Base-by-base conservation (phyloP, 2,888 invertebrate species). In the Agrotis puta region DNA sequence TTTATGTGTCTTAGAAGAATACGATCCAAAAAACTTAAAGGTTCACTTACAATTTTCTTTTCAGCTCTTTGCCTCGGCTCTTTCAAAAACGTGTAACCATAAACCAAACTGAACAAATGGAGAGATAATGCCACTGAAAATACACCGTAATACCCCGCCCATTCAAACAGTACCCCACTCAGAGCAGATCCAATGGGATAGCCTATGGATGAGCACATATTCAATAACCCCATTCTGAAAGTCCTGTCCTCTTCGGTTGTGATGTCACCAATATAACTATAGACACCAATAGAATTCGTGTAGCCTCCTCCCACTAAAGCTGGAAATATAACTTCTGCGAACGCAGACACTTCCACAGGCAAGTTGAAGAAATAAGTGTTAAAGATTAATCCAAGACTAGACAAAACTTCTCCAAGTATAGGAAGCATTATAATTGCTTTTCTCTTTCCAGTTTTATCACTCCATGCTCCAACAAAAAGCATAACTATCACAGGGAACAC, bases 191-290 rank as follows among this genome's bases (percentile, higher is more conserved):
- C 99, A 11, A 98, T 96, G 0, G 98, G 98, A 64, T 98, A 98
- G 0, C 99, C 98, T 20, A 99, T 94, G 0, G 98, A 98, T 88
- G 98, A 97, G 91, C 98, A 98, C 22, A 98, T 97, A 91, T 99
- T 99, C 62, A 98, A 97, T 62, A 99, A 97, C 7, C 98, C 98
- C 57, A 99, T 98, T 82, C 99, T 96, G 27, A 98, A 95, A 0
- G 99, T 99, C 82, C 98, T 97, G 64, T 97, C 97, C 88, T 98
- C 98, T 63, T 97, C 96, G 0, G 97, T 97, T 1, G 98, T 98
- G 16, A 98, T 97, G 88, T 99, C 98, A 54, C 98, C 98, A 64
- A 99, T 97, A 90, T 98, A 99, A 92, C 98, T 98, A 92, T 98
- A 98, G 64, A 98, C 97, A 14, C 98, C 98, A 96, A 98, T 98